These are phyloP conservation scores for Sphaerophoria taeniata DNA, from an alignment of 2,888 invertebrate genomes.

Conservation along the genomic window DNA sequence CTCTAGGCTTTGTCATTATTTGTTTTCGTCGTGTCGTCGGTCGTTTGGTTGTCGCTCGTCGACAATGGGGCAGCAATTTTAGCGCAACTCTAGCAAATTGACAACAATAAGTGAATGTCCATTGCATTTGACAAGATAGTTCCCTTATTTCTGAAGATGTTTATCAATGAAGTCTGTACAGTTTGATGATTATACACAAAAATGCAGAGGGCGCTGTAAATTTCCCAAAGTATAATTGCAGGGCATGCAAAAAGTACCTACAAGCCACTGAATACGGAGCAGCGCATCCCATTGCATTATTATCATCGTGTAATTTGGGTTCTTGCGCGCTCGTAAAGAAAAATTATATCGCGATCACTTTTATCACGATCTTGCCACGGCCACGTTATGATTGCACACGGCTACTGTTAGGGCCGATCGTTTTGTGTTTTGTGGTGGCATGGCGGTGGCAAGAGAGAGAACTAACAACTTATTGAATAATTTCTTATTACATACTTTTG, in stretches of 20 bases:
- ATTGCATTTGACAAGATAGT: conserved; percentile 45
- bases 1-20: conserved; percentile 49
- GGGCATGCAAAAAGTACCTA: conserved; percentile 11
- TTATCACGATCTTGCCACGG: conserved; percentile 80
- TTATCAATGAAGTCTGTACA: conserved; percentile 49
- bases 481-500: conserved; percentile 73
- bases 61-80: conserved; percentile 32
- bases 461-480: conserved; percentile 74
- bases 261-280: no score
- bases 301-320: conserved; percentile 61
- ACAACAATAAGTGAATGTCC: conserved; percentile 73
- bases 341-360: conserved; percentile 83
- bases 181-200: conserved; percentile 37
- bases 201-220: conserved; percentile 34
- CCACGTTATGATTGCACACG: conserved; percentile 78
- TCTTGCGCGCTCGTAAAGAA: conserved; percentile 72
- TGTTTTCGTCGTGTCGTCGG: conserved; percentile 12
- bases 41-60: neutral
- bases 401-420: conserved; percentile 75
- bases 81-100: conserved; percentile 56
- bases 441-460: conserved; percentile 22
- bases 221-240: conserved; percentile 57
- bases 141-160: neutral
- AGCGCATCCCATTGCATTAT: neutral
- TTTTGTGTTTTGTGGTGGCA: conserved; percentile 42